These are phyloP conservation scores for Megaleporinus macrocephalus DNA, from an alignment of 2,113 vertebrate species.

Conservation along the genomic window DNA sequence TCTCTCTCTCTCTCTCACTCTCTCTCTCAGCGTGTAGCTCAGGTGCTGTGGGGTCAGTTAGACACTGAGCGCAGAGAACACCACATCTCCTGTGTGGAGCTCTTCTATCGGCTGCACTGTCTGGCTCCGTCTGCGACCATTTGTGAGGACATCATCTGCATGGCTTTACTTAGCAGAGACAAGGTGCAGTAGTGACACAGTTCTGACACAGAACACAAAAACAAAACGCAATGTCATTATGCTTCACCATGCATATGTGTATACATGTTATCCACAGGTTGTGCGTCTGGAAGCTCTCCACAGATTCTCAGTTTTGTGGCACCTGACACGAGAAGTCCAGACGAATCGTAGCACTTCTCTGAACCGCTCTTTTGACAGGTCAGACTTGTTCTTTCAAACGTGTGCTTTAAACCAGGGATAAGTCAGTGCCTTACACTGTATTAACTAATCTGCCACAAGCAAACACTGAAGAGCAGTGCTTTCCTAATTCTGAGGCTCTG, in stretches of 20 bases:
- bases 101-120: conserved; percentile 95
- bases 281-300: conserved; percentile 90
- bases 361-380: conserved; percentile 95
- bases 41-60: conserved; percentile 91
- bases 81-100: conserved; percentile 90
- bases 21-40: conserved; percentile 83
- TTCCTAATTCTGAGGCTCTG: no score
- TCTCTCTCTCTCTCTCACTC: neutral
- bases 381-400: conserved; percentile 32
- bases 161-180: conserved; percentile 85
- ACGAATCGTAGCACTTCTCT: conserved; percentile 86
- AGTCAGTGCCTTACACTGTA: no score
- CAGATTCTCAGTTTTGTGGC: conserved; percentile 95
- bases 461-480: no score
- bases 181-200: conserved; percentile 75
- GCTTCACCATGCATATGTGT: neutral
- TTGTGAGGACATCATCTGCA: conserved; percentile 97
- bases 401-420: neutral
- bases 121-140: conserved; percentile 89
- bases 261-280: conserved; percentile 71
- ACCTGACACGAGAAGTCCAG: conserved; percentile 94
- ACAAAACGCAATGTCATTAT: conserved; percentile 7
- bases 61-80: conserved; percentile 89
- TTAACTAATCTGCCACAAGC: no score
- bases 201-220: neutral